phyloP scores from a whole-genome alignment of 37 sponge, comb jelly and placozoan species.

The Mnemiopsis leidyi region DNA sequence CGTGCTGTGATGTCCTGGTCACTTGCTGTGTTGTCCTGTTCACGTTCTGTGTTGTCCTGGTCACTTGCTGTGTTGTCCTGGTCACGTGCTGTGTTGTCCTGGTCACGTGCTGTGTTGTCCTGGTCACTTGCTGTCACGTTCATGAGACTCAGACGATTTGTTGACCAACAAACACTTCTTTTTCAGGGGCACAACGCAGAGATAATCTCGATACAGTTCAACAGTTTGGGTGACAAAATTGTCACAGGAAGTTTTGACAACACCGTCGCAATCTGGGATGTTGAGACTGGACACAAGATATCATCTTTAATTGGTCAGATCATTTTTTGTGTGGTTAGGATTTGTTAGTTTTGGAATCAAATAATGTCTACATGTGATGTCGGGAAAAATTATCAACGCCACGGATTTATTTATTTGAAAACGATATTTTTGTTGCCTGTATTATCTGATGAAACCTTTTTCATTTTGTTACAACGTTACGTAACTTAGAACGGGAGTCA shows the following conservation, averaged over 20 bases:
- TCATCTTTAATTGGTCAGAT: constrained; percentile 3
- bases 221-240: constrained; percentile 73
- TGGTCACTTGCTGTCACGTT: too few species aligned
- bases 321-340: too few species aligned
- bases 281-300: constrained; percentile 70
- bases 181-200: constrained; percentile 91
- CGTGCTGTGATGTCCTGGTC: neutral
- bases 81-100: neutral
- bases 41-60: neutral
- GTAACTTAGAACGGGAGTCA: too few species aligned
- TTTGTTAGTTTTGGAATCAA: too few species aligned
- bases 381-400: too few species aligned
- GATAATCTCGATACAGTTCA: constrained; percentile 87
- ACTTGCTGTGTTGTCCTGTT: neutral
- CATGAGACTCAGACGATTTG: too few species aligned
- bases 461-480: neutral
- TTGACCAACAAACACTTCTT: too few species aligned
- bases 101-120: neutral
- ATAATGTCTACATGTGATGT: too few species aligned
- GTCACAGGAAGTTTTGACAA: constrained; percentile 96
- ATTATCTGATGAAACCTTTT: neutral
- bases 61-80: neutral
- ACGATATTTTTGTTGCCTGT: neutral
- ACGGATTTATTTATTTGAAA: neutral
- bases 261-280: constrained; percentile 88